Evolutionary conservation across 1,140 invertebrate genomes (phyloP).

Genomic region (Neodiprion fabricii): DNA sequence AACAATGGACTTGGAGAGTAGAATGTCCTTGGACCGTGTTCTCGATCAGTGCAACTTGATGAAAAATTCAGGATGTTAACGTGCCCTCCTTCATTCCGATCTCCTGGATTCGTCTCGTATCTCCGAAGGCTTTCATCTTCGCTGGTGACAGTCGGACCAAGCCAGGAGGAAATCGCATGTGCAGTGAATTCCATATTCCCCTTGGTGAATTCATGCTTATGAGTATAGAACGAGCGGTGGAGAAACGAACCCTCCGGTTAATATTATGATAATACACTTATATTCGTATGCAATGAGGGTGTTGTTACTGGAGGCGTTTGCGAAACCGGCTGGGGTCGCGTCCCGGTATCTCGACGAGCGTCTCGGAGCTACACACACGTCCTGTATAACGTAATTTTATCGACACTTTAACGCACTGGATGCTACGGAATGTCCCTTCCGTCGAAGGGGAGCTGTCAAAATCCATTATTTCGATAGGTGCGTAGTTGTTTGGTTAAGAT

Average conservation of each 20-base stretch:
- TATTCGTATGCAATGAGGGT: slow-evolving; percentile 53
- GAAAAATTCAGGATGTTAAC: no score
- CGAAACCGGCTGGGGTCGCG: not conserved
- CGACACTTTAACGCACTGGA: slow-evolving; percentile 40
- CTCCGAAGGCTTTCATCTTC: no score
- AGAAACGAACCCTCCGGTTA: slow-evolving; percentile 22
- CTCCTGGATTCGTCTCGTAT: no score
- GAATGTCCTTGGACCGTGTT: no score
- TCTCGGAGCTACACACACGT: slow-evolving; percentile 13
- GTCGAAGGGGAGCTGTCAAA: not conserved
- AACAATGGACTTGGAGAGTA: no score
- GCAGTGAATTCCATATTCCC: no score
- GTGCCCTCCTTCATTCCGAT: no score
- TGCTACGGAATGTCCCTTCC: slow-evolving; percentile 38
- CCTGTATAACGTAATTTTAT: slow-evolving; percentile 44
- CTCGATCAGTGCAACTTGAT: no score
- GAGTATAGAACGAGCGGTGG: no score
- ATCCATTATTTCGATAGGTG: slow-evolving; percentile 27
- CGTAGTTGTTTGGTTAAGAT: slow-evolving; percentile 35
- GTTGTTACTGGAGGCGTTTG: slow-evolving; percentile 28
- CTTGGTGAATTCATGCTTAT: no score
- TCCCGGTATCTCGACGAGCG: not conserved
- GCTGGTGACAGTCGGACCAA: no score
- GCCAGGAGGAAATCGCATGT: no score
- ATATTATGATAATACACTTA: slow-evolving; percentile 58